Evolutionary conservation across 2,797 vertebrate species (phyloP).

Genomic region (Pipistrellus nathusii): DNA sequence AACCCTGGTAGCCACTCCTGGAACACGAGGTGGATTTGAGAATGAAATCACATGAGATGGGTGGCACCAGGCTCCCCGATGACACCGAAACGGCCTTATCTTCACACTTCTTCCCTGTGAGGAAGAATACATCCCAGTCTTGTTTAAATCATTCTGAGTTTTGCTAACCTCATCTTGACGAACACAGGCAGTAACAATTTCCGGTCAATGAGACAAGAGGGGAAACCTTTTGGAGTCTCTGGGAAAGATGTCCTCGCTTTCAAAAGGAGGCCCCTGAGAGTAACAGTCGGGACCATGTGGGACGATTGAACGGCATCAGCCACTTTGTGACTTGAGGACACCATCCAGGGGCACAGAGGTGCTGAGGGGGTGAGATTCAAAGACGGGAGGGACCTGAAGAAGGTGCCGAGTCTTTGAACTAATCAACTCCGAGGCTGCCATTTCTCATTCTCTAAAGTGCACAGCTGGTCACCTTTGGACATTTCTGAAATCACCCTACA

Average conservation of each 20-base stretch:
- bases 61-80: background rate
- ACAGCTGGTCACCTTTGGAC: background rate
- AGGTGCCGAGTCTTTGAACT: background rate
- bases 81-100: background rate
- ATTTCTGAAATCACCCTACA: background rate
- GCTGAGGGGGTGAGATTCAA: background rate
- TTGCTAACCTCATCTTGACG: background rate
- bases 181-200: background rate
- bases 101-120: background rate
- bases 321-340: background rate
- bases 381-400: background rate
- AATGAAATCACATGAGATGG: background rate
- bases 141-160: conserved; percentile 41
- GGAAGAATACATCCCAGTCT: background rate
- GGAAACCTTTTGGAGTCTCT: background rate
- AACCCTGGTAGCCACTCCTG: background rate
- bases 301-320: background rate
- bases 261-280: background rate
- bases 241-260: background rate
- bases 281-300: background rate
- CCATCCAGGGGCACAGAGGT: background rate
- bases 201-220: background rate
- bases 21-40: conserved; percentile 1
- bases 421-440: background rate
- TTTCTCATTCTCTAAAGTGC: background rate